Conservation (phyloP, 1,140 invertebrate genomes). For the Hypsibius dujardini region DNA sequence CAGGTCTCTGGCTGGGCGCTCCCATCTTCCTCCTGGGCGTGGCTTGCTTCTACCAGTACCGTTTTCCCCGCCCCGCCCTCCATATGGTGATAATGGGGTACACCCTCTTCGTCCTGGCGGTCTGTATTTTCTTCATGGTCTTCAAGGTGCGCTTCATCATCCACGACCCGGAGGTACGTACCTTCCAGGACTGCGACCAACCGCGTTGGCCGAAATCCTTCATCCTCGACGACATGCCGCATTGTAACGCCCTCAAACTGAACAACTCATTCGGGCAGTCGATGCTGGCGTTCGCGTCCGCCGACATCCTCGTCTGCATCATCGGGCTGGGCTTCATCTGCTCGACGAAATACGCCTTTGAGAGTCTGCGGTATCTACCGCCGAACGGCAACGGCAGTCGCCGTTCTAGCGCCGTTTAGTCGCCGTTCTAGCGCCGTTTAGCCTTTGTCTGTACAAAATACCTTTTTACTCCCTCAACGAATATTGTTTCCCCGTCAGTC, state of each 20-base stretch:
- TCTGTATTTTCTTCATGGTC: not conserved
- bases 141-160: not conserved
- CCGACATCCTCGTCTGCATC: not conserved
- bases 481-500: no score
- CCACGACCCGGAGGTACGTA: not conserved
- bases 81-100: not conserved
- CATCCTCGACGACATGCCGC: slow-evolving; percentile 3
- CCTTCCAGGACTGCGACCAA: not conserved
- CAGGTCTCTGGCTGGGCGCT: not conserved
- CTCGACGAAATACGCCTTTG: not conserved
- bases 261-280: slow-evolving; percentile 1
- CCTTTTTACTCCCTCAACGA: no score
- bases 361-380: no score
- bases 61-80: not conserved
- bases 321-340: not conserved
- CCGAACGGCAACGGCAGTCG: no score
- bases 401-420: no score
- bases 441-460: no score
- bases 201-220: not conserved
- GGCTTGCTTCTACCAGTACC: not conserved
- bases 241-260: not conserved
- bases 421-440: no score
- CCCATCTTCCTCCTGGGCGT: not conserved
- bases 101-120: not conserved
- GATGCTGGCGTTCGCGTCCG: slow-evolving; percentile 5